These are phyloP conservation scores for Xanthia togata DNA, from an alignment of 2,888 invertebrate species.

Conservation along the genomic window DNA sequence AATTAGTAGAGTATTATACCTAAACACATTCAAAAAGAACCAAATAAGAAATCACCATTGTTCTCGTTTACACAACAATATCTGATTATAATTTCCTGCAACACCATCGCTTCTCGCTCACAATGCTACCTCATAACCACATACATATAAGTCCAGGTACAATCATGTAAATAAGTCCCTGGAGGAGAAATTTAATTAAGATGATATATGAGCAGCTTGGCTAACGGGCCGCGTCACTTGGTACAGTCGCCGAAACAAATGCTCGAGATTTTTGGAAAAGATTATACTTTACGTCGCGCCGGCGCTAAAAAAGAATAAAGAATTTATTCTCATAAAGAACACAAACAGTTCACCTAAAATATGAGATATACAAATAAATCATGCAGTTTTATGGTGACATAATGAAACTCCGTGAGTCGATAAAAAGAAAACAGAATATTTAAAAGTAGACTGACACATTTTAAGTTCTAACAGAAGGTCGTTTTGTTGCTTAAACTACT, in stretches of 20 bases:
- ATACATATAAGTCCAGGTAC: slow-evolving; percentile 78
- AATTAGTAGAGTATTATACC: neutral
- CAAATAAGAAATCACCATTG: neutral
- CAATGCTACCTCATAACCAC: slow-evolving; percentile 45
- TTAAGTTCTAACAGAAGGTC: neutral
- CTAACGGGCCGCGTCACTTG: slow-evolving; percentile 81
- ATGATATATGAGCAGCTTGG: slow-evolving; percentile 88
- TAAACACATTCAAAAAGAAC: neutral
- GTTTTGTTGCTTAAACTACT: neutral
- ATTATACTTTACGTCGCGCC: slow-evolving; percentile 32
- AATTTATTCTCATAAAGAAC: neutral
- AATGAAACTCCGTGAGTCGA: neutral
- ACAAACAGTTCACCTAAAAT: neutral
- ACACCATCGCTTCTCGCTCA: slow-evolving; percentile 25
- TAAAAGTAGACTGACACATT: neutral
- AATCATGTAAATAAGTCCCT: slow-evolving; percentile 86
- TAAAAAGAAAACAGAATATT: neutral
- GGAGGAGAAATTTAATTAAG: slow-evolving; percentile 90
- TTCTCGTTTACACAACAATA: neutral
- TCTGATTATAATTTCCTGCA: slow-evolving; percentile 1
- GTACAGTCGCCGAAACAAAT: slow-evolving; percentile 78
- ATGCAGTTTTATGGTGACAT: neutral
- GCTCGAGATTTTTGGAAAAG: slow-evolving; percentile 50
- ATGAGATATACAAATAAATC: neutral
- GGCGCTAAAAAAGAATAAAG: neutral